Evolutionary conservation across 2,888 invertebrate species (phyloP), one percentile per base, ranked within the genome.

Genomic region (Acleris sparsana): DNA sequence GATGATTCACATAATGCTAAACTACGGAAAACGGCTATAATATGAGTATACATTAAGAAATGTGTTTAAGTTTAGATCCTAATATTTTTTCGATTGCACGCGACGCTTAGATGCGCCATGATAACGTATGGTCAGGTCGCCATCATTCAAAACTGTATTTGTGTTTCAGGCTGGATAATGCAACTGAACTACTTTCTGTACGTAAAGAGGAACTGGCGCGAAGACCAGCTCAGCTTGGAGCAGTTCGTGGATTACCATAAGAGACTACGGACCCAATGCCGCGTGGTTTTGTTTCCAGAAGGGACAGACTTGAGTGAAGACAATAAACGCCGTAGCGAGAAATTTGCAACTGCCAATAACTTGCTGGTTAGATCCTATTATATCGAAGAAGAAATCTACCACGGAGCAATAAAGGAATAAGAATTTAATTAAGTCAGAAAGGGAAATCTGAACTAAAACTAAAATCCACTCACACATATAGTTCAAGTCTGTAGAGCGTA

Each of bases 231-330:
- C 1, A 94, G 94, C 66, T 86, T 98, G 53, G 88, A 94, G 2
- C 93, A 94, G 67, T 94, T 96, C 67, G 89, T 97, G 17, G 94
- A 96, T 72, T 97, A 97, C 81, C 95, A 97, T 75, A 90, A 94
- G 46, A 93, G 94, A 64, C 86, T 96, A 53, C 89, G 76, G 9
- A 94, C 95, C 77, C 94, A 94, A 59, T 95, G 94, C 72, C 94
- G 97, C 87, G 84, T 98, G 53, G 89, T 98, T 43, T 92, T 98
- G 70, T 98, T 97, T 79, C 98, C 98, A 0, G 98, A 98, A 89
- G 98, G 98, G 16, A 98, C 98, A 0, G 97, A 98, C 83, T 89
- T 97, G 66, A 96, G 96, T 43, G 88, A 92, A 22, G 89, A 92
- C 20, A 97, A 96, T 61, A 94, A 94, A 72, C 88, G 83, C 20